phyloP scores from a whole-genome alignment of 2,888 invertebrate genomes.

The Zele albiditarsus region DNA sequence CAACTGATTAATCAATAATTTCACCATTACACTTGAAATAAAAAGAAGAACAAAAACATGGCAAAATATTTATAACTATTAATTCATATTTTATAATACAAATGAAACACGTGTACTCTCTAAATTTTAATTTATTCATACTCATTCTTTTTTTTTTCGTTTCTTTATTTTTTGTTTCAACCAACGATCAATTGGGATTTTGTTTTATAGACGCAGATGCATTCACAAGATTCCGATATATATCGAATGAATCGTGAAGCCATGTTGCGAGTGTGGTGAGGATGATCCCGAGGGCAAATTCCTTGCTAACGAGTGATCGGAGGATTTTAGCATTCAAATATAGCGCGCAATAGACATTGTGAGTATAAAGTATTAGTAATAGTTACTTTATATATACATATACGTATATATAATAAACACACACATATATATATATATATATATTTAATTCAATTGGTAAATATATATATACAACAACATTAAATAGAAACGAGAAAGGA shows the following conservation, averaged over 20 bases:
- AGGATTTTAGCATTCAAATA: conserved; percentile 54
- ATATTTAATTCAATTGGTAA: conserved; percentile 3
- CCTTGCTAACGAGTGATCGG: conserved; percentile 55
- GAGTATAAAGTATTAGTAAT: conserved; percentile 18
- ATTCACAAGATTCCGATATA: conserved; percentile 34
- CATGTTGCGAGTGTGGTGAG: conserved; percentile 38
- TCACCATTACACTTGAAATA: neutral
- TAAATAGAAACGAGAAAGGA: conserved; percentile 39
- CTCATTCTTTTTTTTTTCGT: neutral
- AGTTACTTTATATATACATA: neutral
- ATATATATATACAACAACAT: conserved; percentile 15
- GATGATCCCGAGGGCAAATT: conserved; percentile 55
- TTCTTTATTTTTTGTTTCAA: neutral
- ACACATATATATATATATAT: neutral
- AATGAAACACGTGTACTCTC: neutral
- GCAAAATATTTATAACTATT: neutral
- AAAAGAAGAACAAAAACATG: neutral
- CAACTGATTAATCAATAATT: neutral
- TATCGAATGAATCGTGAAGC: conserved; percentile 37
- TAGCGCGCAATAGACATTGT: conserved; percentile 38
- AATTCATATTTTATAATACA: neutral
- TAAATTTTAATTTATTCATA: neutral
- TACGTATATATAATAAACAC: neutral
- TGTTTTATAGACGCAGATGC: conserved; percentile 31
- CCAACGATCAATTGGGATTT: conserved; percentile 21